phyloP scores from a whole-genome alignment of 2,797 vertebrate species.

The Philypnodon macrostomus region DNA sequence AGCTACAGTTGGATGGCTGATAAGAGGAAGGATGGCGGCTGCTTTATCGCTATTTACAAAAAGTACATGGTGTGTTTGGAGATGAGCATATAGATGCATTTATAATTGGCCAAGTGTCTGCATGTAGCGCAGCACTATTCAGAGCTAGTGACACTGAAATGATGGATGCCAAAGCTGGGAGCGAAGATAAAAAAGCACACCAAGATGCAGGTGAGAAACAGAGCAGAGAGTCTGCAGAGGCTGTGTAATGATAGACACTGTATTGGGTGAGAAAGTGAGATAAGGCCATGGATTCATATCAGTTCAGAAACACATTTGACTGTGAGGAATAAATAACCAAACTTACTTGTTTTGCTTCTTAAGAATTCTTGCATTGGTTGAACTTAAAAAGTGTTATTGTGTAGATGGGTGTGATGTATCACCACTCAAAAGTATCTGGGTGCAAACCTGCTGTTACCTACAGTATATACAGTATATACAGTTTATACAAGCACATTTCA shows the following conservation, averaged over 20 bases:
- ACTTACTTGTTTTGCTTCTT: slow-evolving; percentile 3
- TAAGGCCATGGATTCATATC: slow-evolving; percentile 50
- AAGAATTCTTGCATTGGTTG: not conserved
- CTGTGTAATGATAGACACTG: slow-evolving; percentile 32
- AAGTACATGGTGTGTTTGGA: slow-evolving; percentile 53
- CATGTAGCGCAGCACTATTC: slow-evolving; percentile 21
- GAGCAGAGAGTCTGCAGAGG: slow-evolving; percentile 29
- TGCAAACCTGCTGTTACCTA: not conserved
- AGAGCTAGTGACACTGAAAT: slow-evolving; percentile 25
- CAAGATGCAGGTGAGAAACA: slow-evolving; percentile 41
- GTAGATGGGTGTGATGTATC: not conserved
- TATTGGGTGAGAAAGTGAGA: slow-evolving; percentile 40
- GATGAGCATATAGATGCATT: slow-evolving; percentile 71
- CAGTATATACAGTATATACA: no score
- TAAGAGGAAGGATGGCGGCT: slow-evolving; percentile 36
- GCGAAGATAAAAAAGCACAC: slow-evolving; percentile 50
- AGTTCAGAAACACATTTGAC: slow-evolving; percentile 42
- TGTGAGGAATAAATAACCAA: slow-evolving; percentile 39
- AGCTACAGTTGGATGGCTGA: slow-evolving; percentile 33
- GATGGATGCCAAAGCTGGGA: slow-evolving; percentile 49
- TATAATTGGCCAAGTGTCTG: slow-evolving; percentile 49
- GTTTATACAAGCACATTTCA: no score
- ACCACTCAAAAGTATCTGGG: not conserved
- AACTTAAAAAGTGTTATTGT: slow-evolving; percentile 3
- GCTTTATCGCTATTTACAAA: slow-evolving; percentile 60